These are phyloP conservation scores for Gobio gobio DNA, from an alignment of 2,113 vertebrate genomes.

Conservation along the genomic window DNA sequence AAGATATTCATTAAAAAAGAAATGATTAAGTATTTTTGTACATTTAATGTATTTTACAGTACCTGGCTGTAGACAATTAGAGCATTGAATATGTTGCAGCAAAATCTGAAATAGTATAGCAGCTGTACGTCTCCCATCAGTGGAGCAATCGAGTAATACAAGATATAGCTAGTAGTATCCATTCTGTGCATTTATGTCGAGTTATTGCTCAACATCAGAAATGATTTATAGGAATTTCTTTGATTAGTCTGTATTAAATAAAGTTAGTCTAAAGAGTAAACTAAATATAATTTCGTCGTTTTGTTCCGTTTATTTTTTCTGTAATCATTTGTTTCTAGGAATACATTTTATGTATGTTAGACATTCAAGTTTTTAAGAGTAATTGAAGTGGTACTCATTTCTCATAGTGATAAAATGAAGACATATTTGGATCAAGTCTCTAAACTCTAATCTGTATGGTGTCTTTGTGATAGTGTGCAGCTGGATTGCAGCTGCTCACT, in stretches of 20 bases:
- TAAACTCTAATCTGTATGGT: background rate
- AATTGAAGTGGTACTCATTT: background rate
- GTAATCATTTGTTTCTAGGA: background rate
- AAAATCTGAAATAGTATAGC: background rate
- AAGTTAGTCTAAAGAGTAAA: background rate
- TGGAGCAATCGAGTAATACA: background rate
- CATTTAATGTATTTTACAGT: background rate
- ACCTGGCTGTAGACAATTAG: background rate
- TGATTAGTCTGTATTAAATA: background rate
- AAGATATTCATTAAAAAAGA: no score
- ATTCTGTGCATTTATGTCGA: background rate
- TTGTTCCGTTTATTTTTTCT: background rate
- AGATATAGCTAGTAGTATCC: background rate
- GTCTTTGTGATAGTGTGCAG: background rate
- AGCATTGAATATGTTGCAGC: background rate
- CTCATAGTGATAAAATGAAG: background rate
- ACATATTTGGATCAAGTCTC: background rate
- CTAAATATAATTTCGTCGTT: background rate
- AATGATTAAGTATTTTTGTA: background rate
- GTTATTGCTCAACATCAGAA: background rate
- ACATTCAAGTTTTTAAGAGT: background rate
- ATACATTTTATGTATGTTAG: background rate
- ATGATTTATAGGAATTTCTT: background rate
- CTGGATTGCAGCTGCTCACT: background rate
- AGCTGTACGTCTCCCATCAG: background rate